Conservation (phyloP, 2,888 invertebrate genomes). For the Lacanobia oleracea region DNA sequence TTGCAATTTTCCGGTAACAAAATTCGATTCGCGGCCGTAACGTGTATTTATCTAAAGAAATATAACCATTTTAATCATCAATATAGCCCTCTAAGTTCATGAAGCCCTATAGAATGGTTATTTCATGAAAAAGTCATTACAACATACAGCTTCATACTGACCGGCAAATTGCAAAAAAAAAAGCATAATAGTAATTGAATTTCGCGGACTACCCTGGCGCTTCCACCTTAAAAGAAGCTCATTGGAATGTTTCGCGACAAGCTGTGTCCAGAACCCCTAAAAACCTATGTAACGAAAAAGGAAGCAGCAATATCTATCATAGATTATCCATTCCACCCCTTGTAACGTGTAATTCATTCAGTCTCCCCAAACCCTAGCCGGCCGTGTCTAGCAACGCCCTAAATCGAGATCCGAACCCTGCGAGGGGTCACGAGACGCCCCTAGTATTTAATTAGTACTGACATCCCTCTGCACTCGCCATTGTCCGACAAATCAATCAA, state of each 20-base stretch:
- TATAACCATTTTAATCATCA: too few species aligned
- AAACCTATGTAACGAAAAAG: constrained; percentile 12
- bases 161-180: too few species aligned
- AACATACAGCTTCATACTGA: too few species aligned
- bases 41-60: too few species aligned
- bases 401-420: constrained; percentile 8
- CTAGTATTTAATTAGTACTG: constrained; percentile 48
- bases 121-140: too few species aligned
- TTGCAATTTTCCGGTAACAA: too few species aligned
- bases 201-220: too few species aligned
- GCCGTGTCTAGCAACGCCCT: constrained; percentile 52
- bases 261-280: neutral
- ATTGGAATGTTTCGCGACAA: neutral
- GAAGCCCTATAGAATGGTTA: too few species aligned
- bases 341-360: constrained; percentile 32
- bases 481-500: constrained; percentile 48
- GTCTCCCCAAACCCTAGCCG: constrained; percentile 29
- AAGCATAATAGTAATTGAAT: too few species aligned
- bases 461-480: constrained; percentile 40
- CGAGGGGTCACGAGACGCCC: constrained; percentile 28
- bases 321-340: constrained; percentile 23
- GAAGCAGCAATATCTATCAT: constrained; percentile 25
- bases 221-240: neutral
- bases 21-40: too few species aligned
- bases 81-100: too few species aligned